Percentiles rank a stretch among this genome's conserved stretches.
Conservation (phyloP, 2,113 vertebrate genomes). For the Actenoides hombroni region DNA sequence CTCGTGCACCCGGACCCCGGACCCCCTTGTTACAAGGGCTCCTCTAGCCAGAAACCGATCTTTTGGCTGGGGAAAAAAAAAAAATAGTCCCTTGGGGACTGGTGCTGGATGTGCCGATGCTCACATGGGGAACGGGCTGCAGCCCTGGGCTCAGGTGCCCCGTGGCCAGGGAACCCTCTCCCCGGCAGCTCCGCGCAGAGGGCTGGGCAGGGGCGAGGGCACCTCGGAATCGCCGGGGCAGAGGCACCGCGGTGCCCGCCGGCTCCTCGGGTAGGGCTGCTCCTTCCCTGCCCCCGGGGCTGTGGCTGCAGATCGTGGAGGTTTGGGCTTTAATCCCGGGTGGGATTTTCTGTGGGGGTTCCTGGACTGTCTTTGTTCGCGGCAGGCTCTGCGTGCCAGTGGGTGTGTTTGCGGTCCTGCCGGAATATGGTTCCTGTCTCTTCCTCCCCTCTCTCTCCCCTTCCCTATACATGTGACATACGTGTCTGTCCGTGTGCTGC, state of each 20-base stretch:
- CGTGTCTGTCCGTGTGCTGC: background rate
- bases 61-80: background rate
- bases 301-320: background rate
- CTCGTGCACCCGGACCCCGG: background rate
- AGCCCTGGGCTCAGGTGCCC: background rate
- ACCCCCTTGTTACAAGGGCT: background rate
- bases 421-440: background rate
- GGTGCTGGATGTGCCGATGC: rapidly evolving
- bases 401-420: background rate
- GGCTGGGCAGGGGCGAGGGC: background rate
- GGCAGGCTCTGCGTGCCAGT: background rate
- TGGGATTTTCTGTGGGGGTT: background rate
- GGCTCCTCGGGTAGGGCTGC: background rate
- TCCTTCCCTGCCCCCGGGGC: background rate
- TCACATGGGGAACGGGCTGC: background rate
- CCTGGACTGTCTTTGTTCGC: background rate
- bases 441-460: background rate
- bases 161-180: background rate
- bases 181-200: background rate
- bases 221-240: background rate
- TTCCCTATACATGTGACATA: background rate
- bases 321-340: background rate
- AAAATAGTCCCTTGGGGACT: background rate
- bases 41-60: background rate
- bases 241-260: background rate